These are phyloP conservation scores for Cyrtodaria siliqua DNA, from an alignment of 2,888 invertebrate species.

Conservation along the genomic window DNA sequence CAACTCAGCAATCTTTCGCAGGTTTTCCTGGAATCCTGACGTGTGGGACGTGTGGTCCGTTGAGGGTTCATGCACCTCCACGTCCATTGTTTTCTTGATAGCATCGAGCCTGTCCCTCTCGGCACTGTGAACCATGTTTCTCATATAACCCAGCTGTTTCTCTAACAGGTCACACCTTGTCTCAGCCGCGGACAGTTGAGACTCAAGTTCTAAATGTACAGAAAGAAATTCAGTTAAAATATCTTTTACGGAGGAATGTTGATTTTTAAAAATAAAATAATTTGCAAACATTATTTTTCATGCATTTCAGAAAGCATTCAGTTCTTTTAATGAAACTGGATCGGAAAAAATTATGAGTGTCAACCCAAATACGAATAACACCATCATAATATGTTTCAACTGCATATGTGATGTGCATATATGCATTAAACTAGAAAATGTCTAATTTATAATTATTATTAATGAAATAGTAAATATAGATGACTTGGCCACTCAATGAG, in stretches of 20 bases:
- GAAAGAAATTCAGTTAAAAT: not conserved
- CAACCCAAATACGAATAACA: too few relatives aligned
- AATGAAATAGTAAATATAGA: too few relatives aligned
- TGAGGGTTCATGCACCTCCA: slow-evolving; percentile 8
- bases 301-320: too few relatives aligned
- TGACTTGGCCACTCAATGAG: too few relatives aligned
- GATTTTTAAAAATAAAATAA: not conserved
- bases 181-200: slow-evolving; percentile 82
- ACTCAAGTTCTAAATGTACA: slow-evolving; percentile 75
- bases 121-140: slow-evolving; percentile 80
- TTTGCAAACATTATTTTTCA: too few relatives aligned
- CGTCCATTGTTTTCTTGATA: slow-evolving; percentile 55
- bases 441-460: too few relatives aligned
- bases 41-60: slow-evolving; percentile 28
- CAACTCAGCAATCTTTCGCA: slow-evolving; percentile 81
- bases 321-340: too few relatives aligned
- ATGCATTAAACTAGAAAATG: too few relatives aligned
- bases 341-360: too few relatives aligned
- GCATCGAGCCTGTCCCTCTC: slow-evolving; percentile 77
- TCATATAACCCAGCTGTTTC: slow-evolving; percentile 84
- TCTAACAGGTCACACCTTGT: slow-evolving; percentile 82
- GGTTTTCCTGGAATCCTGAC: slow-evolving; percentile 62
- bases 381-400: too few relatives aligned
- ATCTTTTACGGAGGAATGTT: not conserved
- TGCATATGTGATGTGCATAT: too few relatives aligned